Evolutionary conservation across 2,888 invertebrate genomes (phyloP).

Genomic region (Glyphotaelius pellucidus): DNA sequence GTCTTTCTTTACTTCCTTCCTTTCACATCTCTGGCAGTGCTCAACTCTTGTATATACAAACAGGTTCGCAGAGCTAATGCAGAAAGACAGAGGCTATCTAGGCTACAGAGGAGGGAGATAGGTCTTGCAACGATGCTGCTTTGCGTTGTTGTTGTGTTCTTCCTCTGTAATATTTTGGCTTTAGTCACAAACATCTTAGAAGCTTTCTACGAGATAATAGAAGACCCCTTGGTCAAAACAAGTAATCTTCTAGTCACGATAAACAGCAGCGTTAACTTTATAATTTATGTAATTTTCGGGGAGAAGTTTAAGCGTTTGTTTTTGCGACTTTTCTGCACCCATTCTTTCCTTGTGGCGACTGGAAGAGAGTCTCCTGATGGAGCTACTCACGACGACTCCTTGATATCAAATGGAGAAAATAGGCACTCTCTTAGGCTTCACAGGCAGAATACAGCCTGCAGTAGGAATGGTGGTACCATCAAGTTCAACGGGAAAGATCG

Average conservation of each 20-base stretch:
- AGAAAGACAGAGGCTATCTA: conserved; percentile 92
- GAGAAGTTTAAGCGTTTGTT: conserved; percentile 96
- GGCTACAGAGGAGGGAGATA: conserved; percentile 94
- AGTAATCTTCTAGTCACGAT: conserved; percentile 96
- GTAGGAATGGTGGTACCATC: conserved; percentile 68
- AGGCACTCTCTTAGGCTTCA: conserved; percentile 82
- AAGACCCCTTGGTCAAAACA: conserved; percentile 85
- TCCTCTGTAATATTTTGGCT: conserved; percentile 93
- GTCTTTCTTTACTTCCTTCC: conserved; percentile 96
- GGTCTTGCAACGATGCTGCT: conserved; percentile 96
- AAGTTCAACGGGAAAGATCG: conserved; percentile 68
- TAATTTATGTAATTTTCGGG: conserved; percentile 98
- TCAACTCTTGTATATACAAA: conserved; percentile 93
- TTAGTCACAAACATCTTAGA: conserved; percentile 92
- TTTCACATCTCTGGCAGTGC: conserved; percentile 89
- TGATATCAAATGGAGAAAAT: conserved; percentile 87
- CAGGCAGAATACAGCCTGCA: conserved; percentile 71
- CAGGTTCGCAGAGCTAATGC: conserved; percentile 93
- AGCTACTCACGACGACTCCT: conserved; percentile 89
- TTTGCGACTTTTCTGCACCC: conserved; percentile 86
- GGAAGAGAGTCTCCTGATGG: conserved; percentile 83
- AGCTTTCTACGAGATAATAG: conserved; percentile 83
- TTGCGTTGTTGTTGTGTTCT: conserved; percentile 95
- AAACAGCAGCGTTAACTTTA: conserved; percentile 98
- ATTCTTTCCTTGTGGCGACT: conserved; percentile 74